phyloP scores from a whole-genome alignment of 2,113 vertebrate species.

The Isichthys henryi region DNA sequence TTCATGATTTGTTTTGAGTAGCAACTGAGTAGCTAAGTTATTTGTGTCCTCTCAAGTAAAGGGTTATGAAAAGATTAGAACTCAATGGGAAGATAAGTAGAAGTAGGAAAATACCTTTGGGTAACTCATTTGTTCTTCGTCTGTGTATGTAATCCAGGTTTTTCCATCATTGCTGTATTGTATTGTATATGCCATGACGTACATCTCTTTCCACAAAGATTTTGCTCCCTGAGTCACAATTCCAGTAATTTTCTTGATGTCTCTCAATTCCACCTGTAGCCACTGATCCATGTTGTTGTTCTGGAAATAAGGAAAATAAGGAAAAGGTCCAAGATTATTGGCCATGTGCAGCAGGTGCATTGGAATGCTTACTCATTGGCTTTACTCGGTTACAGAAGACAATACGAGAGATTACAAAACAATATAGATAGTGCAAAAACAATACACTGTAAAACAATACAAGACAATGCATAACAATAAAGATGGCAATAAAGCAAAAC shows the following conservation, averaged over 20 bases:
- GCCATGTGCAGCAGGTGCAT: not conserved
- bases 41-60: not conserved
- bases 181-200: slow-evolving; percentile 67
- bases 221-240: slow-evolving; percentile 82
- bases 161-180: slow-evolving; percentile 68
- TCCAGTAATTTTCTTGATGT: slow-evolving; percentile 80
- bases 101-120: not conserved
- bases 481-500: too few species aligned
- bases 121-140: slow-evolving; percentile 46
- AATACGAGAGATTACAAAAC: not conserved
- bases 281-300: slow-evolving; percentile 72
- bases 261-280: slow-evolving; percentile 80
- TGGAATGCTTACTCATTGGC: not conserved
- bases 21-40: not conserved
- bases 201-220: slow-evolving; percentile 66
- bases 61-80: not conserved
- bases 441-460: not conserved
- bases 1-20: not conserved
- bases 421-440: not conserved
- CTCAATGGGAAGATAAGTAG: not conserved
- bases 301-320: slow-evolving; percentile 46
- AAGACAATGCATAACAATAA: not conserved
- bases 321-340: not conserved
- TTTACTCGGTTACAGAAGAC: not conserved
- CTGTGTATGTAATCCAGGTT: slow-evolving; percentile 70